Evolutionary conservation across 2,888 invertebrate genomes (phyloP).

Genomic region (Galeruca laticollis): DNA sequence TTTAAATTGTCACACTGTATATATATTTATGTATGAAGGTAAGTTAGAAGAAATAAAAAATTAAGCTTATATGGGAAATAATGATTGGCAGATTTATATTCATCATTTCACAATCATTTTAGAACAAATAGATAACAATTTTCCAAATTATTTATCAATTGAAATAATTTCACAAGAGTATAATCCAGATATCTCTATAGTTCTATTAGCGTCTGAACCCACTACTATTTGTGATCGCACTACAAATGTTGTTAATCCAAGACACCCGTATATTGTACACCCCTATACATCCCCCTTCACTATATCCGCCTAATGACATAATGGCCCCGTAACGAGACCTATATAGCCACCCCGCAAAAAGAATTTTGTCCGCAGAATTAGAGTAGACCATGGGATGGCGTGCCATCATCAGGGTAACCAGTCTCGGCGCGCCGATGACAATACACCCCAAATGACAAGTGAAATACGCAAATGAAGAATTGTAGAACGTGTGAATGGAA

Average conservation of each 20-base stretch:
- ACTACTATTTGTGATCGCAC: neutral
- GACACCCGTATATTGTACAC: constrained; percentile 8
- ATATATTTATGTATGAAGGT: no score
- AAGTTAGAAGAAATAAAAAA: no score
- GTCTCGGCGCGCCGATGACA: constrained; percentile 57
- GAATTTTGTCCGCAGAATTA: constrained; percentile 34
- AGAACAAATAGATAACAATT: no score
- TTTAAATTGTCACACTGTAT: no score
- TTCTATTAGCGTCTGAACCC: neutral
- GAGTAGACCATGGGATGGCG: constrained; percentile 36
- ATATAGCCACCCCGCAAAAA: constrained; percentile 22
- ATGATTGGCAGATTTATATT: no score
- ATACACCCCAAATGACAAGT: constrained; percentile 69
- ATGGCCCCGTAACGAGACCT: constrained; percentile 28
- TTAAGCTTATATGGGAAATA: no score
- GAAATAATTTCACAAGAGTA: no score
- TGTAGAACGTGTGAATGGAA: constrained; percentile 68
- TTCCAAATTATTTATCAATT: no score
- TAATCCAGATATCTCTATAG: no score
- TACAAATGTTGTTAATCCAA: constrained; percentile 4
- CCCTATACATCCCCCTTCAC: neutral
- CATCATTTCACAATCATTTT: no score
- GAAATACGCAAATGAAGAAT: constrained; percentile 71
- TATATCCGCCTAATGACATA: constrained; percentile 27
- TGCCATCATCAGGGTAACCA: constrained; percentile 27